Evolutionary conservation across 1,140 invertebrate species (phyloP), one percentile per base, ranked within the genome.

Genomic region (Pogonognathellus flavescens): DNA sequence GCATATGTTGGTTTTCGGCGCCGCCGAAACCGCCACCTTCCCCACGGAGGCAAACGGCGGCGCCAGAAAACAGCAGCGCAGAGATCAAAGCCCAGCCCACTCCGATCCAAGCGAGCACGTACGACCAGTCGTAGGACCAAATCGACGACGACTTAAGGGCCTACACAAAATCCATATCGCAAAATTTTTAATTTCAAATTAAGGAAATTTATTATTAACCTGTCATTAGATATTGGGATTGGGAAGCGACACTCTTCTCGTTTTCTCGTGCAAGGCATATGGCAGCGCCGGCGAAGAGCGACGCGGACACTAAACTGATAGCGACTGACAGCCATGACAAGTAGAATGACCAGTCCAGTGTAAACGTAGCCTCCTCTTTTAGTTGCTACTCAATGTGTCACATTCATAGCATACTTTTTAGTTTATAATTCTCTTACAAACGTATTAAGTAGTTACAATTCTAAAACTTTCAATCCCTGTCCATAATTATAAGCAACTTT

Each of bases 81-180:
- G 96, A 95, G 89, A 97, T 91, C 89, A 98, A 93, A 89, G 95
- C 94, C 92, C 96, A 95, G 89, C 94, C 96, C 89, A 97, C 95
- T 91, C 96, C 96, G 92, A 96, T 96, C 97, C 96, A 98, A 91
- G 96, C 96, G 89, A 97, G 93, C 92, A 97, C 95, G 93, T 97
- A 98, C 88, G 96, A 97, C 96, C 96, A 98, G 92, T 97, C 96
- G 92, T 97, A 97, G 92, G 94, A 94, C 90, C 96, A 93, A 92
- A 95, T 93, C 87, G 95, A 94, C 91, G 95, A 95, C 90, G 96
- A 94, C 91, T 94, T 95, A 90, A 97, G 94, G 90, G 96, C 94
- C 96, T 98, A 92, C 88, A 89, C 84, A 85, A 82, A 88, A 87
- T 62, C 31, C 50, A 50, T n/a, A 55, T 41, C 55, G n/a, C 13